A percentile compares a stretch with the other conserved stretches of the same genome.
Evolutionary conservation across 2,113 vertebrate species (phyloP).

Genomic region (Platichthys flesus): DNA sequence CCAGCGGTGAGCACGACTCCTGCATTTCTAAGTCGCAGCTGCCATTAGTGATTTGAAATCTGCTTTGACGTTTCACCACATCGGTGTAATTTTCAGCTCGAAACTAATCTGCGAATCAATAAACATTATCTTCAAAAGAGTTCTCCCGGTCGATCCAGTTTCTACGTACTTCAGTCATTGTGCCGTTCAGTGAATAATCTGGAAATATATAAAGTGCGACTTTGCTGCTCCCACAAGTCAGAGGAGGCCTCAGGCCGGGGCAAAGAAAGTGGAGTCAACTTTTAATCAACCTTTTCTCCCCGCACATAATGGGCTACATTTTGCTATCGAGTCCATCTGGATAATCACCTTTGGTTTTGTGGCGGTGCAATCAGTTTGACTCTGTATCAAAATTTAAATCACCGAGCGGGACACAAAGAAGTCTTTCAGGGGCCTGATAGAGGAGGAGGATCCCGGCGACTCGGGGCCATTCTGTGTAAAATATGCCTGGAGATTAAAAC

Average conservation of each 20-base stretch:
- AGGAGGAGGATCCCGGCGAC: conserved; percentile 44
- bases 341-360: conserved; percentile 73
- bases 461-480: conserved; percentile 44
- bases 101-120: conserved; percentile 15
- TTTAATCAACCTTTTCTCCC: conserved; percentile 72
- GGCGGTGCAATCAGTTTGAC: conserved; percentile 60
- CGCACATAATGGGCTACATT: conserved; percentile 65
- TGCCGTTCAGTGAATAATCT: conserved; percentile 27
- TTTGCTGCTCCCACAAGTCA: conserved; percentile 7
- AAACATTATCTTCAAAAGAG: conserved; percentile 16
- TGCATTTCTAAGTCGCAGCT: conserved; percentile 14
- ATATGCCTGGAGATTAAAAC: conserved; percentile 70
- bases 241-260: not conserved
- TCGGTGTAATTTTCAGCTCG: not conserved
- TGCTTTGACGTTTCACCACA: not conserved
- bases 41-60: not conserved
- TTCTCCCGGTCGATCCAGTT: not conserved
- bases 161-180: not conserved
- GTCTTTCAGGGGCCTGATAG: conserved; percentile 63
- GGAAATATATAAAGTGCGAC: conserved; percentile 28
- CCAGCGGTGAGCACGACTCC: too few species aligned
- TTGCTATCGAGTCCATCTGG: conserved; percentile 73
- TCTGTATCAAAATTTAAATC: conserved; percentile 74
- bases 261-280: conserved; percentile 53
- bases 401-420: conserved; percentile 57